Percentiles rank a stretch among this genome's conserved stretches.
These are phyloP conservation scores for Hypanus sabinus DNA, from an alignment of 2,113 vertebrate species.

Conservation along the genomic window DNA sequence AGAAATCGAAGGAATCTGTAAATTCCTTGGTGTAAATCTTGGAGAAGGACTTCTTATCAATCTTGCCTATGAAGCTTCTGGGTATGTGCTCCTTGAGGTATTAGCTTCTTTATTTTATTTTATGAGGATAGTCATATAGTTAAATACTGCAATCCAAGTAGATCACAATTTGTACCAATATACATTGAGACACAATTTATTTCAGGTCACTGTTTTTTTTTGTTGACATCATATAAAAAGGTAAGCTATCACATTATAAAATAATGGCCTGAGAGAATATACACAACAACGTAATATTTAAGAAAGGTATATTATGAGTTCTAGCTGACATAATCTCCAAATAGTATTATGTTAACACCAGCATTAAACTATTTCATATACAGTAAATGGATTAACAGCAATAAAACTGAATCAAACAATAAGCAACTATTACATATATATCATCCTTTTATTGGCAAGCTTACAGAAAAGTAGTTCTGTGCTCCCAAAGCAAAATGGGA, in stretches of 20 bases:
- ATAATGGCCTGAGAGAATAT: not conserved
- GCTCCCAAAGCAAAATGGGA: not conserved
- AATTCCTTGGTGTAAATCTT: constrained; percentile 51
- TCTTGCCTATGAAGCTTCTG: constrained; percentile 77
- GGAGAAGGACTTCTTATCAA: constrained; percentile 73
- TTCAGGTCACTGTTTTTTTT: not conserved
- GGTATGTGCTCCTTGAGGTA: constrained; percentile 61
- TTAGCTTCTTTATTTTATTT: not conserved
- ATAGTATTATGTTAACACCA: not conserved
- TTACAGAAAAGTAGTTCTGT: not conserved
- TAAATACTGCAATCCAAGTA: not conserved
- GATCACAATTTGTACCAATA: not conserved
- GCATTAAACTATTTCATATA: not conserved
- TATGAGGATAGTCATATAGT: not conserved
- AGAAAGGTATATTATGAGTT: not conserved
- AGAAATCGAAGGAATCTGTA: constrained; percentile 71
- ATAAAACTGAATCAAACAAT: not conserved
- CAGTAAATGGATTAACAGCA: not conserved
- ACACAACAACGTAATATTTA: not conserved
- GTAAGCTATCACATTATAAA: not conserved
- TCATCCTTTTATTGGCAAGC: not conserved
- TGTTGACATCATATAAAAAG: not conserved
- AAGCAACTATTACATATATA: not conserved
- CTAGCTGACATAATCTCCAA: not conserved
- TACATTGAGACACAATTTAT: not conserved